Percentiles rank a stretch among this genome's conserved stretches.
These are phyloP conservation scores for Sepioteuthis lessoniana DNA, from an alignment of 2,888 invertebrate genomes.

Conservation along the genomic window DNA sequence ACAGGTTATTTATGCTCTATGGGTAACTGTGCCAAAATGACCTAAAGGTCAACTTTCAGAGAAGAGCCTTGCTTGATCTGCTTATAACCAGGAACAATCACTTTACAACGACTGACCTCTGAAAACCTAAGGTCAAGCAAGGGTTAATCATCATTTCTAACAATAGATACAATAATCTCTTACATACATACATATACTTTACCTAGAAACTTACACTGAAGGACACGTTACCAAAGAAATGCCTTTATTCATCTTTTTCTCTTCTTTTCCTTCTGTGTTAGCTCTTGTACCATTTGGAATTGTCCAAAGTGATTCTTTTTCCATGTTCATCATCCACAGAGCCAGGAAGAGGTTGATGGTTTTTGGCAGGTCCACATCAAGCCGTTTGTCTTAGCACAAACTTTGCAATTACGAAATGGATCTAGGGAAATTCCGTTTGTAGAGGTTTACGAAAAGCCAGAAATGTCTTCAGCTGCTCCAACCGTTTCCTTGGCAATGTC, in stretches of 20 bases:
- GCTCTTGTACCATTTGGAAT: background rate
- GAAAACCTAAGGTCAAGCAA: background rate
- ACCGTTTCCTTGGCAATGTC: background rate
- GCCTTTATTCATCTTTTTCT: background rate
- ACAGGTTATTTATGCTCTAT: background rate
- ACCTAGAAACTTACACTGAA: background rate
- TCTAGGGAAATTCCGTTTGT: slow-evolving; percentile 23
- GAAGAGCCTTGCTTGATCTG: background rate
- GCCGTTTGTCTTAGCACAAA: slow-evolving; percentile 33
- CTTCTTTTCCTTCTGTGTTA: background rate
- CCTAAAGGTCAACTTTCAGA: background rate
- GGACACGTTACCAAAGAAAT: background rate
- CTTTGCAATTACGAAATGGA: slow-evolving; percentile 33
- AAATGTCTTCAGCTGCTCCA: slow-evolving; percentile 8
- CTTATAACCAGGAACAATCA: background rate
- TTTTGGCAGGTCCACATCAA: background rate
- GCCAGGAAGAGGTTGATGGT: slow-evolving; percentile 3
- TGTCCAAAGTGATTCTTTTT: background rate
- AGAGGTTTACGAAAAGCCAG: slow-evolving; percentile 8
- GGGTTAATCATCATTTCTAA: background rate
- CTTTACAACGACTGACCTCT: background rate
- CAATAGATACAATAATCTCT: background rate
- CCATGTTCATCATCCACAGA: slow-evolving; percentile 18
- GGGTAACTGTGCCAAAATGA: background rate
- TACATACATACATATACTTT: background rate